Percentiles rank a stretch among this genome's conserved stretches.
Conservation (phyloP, 2,888 invertebrate genomes). For the Erebia epiphron region DNA sequence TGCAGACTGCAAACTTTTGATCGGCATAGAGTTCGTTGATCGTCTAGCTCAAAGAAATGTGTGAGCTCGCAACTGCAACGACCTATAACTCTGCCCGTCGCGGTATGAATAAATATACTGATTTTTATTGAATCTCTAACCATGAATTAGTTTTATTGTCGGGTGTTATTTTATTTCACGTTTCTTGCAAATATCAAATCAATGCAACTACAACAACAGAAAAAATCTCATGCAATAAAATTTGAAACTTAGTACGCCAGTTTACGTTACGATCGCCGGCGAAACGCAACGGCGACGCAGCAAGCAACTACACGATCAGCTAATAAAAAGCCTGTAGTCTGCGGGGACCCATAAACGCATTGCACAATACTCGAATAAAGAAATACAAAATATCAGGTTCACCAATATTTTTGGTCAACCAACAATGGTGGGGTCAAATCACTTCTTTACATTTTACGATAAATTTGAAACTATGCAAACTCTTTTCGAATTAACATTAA, state of each 20-base stretch:
- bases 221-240: too few relatives aligned
- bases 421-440: conserved; percentile 30
- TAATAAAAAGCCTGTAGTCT: neutral
- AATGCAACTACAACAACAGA: too few relatives aligned
- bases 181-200: too few relatives aligned
- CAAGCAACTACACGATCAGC: neutral
- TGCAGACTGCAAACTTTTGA: neutral
- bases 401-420: conserved; percentile 33
- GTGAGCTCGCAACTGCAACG: neutral
- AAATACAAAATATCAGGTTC: conserved; percentile 38
- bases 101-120: neutral
- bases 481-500: neutral
- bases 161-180: too few relatives aligned
- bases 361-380: conserved; percentile 37
- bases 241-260: too few relatives aligned
- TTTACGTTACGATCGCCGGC: too few relatives aligned
- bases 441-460: conserved; percentile 20
- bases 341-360: conserved; percentile 17
- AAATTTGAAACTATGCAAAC: conserved; percentile 33
- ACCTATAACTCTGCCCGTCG: neutral
- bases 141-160: too few relatives aligned
- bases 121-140: too few relatives aligned
- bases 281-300: neutral
- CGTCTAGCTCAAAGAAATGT: too few relatives aligned
- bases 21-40: neutral